Evolutionary conservation across 2,113 vertebrate genomes (phyloP).

Genomic region (Maylandia zebra): DNA sequence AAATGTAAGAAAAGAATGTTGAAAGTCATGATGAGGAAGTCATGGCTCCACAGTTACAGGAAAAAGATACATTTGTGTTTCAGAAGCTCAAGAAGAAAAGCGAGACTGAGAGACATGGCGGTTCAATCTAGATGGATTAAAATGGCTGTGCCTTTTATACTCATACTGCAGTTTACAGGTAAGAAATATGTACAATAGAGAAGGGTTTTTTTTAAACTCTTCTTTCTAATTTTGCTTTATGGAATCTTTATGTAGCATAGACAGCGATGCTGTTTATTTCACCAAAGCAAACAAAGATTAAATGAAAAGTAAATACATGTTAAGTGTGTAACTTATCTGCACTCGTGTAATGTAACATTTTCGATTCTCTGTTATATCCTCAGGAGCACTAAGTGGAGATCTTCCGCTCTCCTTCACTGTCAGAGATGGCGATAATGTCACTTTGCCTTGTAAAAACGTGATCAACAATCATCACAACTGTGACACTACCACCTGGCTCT

Average conservation of each 20-base stretch:
- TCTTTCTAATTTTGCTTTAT: background rate
- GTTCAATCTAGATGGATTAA: background rate
- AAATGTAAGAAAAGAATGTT: background rate
- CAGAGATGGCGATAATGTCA: background rate
- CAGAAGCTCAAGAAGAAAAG: background rate
- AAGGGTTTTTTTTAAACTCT: background rate
- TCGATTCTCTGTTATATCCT: background rate
- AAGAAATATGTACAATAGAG: background rate
- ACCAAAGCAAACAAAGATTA: background rate
- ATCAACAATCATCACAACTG: background rate
- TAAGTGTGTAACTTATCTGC: background rate
- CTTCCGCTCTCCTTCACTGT: fast-evolving
- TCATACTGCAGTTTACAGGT: background rate
- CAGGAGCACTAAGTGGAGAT: background rate
- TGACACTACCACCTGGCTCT: fast-evolving
- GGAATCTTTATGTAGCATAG: fast-evolving
- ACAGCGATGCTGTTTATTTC: background rate
- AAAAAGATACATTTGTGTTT: background rate
- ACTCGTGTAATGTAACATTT: background rate
- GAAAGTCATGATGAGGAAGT: background rate
- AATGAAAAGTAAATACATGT: background rate
- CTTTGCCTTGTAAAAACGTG: background rate
- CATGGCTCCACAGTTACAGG: background rate
- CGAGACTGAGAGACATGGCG: background rate
- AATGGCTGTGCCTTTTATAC: background rate